Evolutionary conservation across 2,113 vertebrate genomes (phyloP).

Genomic region (Scatophagus argus): DNA sequence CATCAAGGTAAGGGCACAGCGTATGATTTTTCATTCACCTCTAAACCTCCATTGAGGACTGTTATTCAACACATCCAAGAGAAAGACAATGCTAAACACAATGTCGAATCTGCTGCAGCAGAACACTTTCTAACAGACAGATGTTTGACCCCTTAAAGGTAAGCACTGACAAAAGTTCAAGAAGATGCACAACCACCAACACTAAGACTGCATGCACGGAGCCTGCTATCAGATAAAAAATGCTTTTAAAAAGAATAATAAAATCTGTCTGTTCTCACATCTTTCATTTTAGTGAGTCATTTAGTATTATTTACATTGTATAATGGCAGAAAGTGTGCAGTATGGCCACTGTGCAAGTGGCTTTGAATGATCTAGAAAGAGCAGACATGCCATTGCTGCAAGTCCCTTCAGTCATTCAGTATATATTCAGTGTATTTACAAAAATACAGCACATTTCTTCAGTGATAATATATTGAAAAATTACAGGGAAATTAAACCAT

Average conservation of each 20-base stretch:
- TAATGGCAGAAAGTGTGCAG: neutral
- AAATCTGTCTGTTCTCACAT: neutral
- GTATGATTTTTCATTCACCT: conserved; percentile 39
- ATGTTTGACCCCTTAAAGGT: conserved; percentile 5
- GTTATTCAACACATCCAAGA: conserved; percentile 42
- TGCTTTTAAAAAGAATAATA: too few species aligned
- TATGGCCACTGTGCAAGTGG: neutral
- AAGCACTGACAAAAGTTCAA: neutral
- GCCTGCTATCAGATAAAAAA: too few species aligned
- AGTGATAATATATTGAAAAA: neutral
- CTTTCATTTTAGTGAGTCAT: neutral
- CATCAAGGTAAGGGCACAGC: conserved; percentile 26
- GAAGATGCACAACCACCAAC: neutral
- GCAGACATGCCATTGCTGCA: neutral
- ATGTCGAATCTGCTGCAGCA: conserved; percentile 20
- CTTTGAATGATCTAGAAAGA: neutral
- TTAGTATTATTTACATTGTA: neutral
- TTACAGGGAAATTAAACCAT: neutral
- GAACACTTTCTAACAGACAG: conserved; percentile 22
- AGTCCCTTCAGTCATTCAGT: neutral
- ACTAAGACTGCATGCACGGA: neutral
- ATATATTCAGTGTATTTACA: neutral
- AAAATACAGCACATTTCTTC: neutral
- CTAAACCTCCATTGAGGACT: conserved; percentile 31
- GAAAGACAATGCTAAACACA: conserved; percentile 40